These are phyloP conservation scores for Perccottus glenii DNA, from an alignment of 2,113 vertebrate genomes.

Conservation along the genomic window DNA sequence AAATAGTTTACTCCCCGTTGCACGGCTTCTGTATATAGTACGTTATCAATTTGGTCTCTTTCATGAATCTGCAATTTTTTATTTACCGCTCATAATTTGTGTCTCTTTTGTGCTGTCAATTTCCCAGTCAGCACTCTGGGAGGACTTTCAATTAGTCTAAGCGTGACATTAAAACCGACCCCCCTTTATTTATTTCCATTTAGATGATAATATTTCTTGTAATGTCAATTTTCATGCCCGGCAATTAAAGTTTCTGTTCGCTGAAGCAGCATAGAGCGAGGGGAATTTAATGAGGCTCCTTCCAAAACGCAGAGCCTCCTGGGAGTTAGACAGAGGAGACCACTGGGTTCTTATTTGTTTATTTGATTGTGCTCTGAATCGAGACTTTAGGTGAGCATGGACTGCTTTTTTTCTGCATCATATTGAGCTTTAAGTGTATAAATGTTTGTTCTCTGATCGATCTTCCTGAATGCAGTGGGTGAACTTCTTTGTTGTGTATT, in stretches of 20 bases:
- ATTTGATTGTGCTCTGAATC: too few relatives aligned
- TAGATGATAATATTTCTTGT: constrained; percentile 67
- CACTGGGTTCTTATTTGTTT: neutral
- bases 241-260: constrained; percentile 68
- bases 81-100: constrained; percentile 62
- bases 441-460: too few relatives aligned
- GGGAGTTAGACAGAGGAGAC: neutral
- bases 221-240: constrained; percentile 68
- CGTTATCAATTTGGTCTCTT: constrained; percentile 14
- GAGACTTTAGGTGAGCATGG: too few relatives aligned
- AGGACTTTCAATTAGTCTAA: constrained; percentile 64
- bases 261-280: constrained; percentile 56
- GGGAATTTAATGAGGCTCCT: constrained; percentile 49
- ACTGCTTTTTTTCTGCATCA: neutral
- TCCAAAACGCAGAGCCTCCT: neutral
- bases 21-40: neutral
- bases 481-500: too few relatives aligned
- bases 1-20: constrained; percentile 1
- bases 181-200: constrained; percentile 64
- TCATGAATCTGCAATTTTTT: constrained; percentile 34
- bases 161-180: constrained; percentile 51
- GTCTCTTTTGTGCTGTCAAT: constrained; percentile 49
- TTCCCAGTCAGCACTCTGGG: constrained; percentile 69
- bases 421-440: too few relatives aligned
- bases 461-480: too few relatives aligned